phyloP scores from a whole-genome alignment of 2,888 invertebrate genomes.

The Mythimna vitellina region DNA sequence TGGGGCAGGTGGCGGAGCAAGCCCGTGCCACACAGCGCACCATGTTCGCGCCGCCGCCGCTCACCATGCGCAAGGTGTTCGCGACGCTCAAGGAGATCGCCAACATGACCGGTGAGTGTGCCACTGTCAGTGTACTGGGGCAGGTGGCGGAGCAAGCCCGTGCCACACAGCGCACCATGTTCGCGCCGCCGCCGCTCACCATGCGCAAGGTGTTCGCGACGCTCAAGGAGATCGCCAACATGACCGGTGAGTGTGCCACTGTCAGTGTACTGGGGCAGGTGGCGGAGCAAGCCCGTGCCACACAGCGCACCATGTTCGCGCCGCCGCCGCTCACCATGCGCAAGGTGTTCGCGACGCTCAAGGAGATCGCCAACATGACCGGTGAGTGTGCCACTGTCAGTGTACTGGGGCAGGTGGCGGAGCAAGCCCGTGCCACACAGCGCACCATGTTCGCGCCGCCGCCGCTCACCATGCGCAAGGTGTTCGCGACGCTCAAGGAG shows the following conservation, averaged over 20 bases:
- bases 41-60: slow-evolving; percentile 95
- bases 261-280: slow-evolving; percentile 95
- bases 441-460: slow-evolving; percentile 96
- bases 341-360: slow-evolving; percentile 95
- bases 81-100: slow-evolving; percentile 95
- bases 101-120: slow-evolving; percentile 32
- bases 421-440: slow-evolving; percentile 95
- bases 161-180: slow-evolving; percentile 96
- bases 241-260: slow-evolving; percentile 29
- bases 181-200: slow-evolving; percentile 94
- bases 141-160: slow-evolving; percentile 96
- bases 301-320: slow-evolving; percentile 97
- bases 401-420: slow-evolving; percentile 97
- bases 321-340: slow-evolving; percentile 94
- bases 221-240: slow-evolving; percentile 94
- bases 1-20: slow-evolving; percentile 97
- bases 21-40: slow-evolving; percentile 96
- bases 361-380: slow-evolving; percentile 92
- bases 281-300: slow-evolving; percentile 95
- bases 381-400: slow-evolving; percentile 58
- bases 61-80: slow-evolving; percentile 94
- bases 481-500: slow-evolving; percentile 96
- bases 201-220: slow-evolving; percentile 94
- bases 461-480: slow-evolving; percentile 93
- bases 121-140: slow-evolving; percentile 93